Conservation (phyloP, 2,113 vertebrate genomes). For the Chauna torquata region DNA sequence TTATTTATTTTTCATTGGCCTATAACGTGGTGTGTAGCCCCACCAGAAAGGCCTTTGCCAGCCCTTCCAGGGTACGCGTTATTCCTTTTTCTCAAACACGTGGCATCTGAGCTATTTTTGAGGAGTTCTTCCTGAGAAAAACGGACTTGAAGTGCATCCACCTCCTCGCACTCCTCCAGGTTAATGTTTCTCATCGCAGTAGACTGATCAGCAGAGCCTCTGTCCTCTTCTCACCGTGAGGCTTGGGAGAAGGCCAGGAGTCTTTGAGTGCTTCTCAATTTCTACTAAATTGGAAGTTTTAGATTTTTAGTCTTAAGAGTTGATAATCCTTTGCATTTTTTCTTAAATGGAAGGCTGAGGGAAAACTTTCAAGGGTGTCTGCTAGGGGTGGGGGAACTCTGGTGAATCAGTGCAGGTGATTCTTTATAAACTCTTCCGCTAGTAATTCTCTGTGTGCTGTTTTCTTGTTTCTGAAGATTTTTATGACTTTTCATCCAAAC, state of each 20-base stretch:
- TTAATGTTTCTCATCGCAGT: background rate
- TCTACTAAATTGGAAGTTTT: background rate
- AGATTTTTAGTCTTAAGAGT: background rate
- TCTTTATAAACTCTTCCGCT: background rate
- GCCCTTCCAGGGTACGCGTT: background rate
- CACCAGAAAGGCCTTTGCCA: rapidly evolving
- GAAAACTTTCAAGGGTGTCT: background rate
- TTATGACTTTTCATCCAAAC: background rate
- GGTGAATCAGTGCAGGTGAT: background rate
- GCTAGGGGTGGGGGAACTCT: background rate
- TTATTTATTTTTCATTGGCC: background rate
- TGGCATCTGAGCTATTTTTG: background rate
- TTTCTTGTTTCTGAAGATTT: background rate
- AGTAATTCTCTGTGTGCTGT: background rate
- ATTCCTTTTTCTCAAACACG: background rate
- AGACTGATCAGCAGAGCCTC: background rate
- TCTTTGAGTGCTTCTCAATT: background rate
- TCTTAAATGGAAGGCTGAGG: background rate
- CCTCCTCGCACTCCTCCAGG: background rate
- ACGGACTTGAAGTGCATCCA: background rate
- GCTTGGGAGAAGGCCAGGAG: background rate
- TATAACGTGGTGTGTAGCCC: rapidly evolving
- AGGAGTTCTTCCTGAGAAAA: background rate
- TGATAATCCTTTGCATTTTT: background rate
- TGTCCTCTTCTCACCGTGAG: background rate